Conservation (phyloP, 2,888 invertebrate species). For the Ferrisia virgata region DNA sequence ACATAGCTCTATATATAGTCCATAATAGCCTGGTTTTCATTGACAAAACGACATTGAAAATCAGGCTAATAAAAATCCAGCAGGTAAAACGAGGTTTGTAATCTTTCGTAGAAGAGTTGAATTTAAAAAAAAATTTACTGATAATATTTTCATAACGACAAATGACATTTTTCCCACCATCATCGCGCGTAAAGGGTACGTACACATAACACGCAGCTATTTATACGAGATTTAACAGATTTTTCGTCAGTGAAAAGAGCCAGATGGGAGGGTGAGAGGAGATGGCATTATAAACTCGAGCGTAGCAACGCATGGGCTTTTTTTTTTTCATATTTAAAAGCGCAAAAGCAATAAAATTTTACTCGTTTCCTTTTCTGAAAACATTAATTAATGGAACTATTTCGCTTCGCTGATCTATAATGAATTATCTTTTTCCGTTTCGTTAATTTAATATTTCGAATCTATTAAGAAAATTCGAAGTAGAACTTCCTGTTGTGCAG, state of each 20-base stretch:
- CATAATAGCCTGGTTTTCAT: too few species aligned
- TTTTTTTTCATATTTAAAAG: too few species aligned
- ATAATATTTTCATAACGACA: slow-evolving; percentile 15
- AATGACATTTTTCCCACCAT: slow-evolving; percentile 23
- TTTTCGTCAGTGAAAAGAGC: neutral
- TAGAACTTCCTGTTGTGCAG: slow-evolving; percentile 22
- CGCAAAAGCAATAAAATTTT: slow-evolving; percentile 12
- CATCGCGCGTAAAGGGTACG: neutral
- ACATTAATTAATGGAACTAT: slow-evolving; percentile 33
- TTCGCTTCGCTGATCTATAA: slow-evolving; percentile 29
- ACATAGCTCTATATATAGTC: too few species aligned
- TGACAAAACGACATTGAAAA: neutral
- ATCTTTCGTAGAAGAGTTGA: neutral
- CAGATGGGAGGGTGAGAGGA: neutral
- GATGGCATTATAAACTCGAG: too few species aligned
- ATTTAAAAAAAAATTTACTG: neutral
- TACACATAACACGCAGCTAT: neutral
- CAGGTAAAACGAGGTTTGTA: neutral
- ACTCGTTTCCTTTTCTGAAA: slow-evolving; percentile 3
- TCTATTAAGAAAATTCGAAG: slow-evolving; percentile 33
- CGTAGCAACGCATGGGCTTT: neutral
- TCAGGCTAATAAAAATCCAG: neutral
- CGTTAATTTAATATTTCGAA: slow-evolving; percentile 32
- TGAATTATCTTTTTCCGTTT: slow-evolving; percentile 27
- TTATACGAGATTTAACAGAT: neutral